phyloP scores from a whole-genome alignment of 2,888 invertebrate genomes.

The Leptopilina drosophilae region DNA sequence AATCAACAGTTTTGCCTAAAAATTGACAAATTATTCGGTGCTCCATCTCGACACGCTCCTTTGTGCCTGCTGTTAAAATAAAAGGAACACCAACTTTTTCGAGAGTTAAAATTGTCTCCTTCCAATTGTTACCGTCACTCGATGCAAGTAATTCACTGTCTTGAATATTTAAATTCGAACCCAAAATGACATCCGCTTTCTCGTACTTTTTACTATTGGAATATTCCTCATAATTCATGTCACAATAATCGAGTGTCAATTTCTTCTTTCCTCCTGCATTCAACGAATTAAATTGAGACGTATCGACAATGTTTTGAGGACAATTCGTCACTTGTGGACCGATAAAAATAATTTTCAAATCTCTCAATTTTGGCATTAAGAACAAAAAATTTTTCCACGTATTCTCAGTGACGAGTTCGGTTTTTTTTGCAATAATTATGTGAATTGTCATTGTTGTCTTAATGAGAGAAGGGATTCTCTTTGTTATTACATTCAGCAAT shows the following conservation, averaged over 20 bases:
- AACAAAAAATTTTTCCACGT: neutral
- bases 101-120: conserved; percentile 49
- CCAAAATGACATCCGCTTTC: conserved; percentile 59
- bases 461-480: neutral
- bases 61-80: conserved; percentile 59
- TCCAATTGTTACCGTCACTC: neutral
- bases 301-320: neutral
- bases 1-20: conserved; percentile 43
- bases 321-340: neutral
- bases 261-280: neutral
- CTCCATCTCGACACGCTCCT: conserved; percentile 54
- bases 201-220: conserved; percentile 40
- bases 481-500: neutral
- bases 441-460: neutral
- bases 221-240: conserved; percentile 56
- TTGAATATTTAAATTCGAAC: conserved; percentile 62
- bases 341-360: conserved; percentile 11
- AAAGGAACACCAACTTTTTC: conserved; percentile 61
- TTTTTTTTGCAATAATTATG: neutral
- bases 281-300: neutral
- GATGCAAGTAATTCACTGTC: conserved; percentile 42
- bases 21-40: conserved; percentile 51
- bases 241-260: conserved; percentile 46
- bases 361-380: conserved; percentile 39
- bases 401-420: neutral